Evolutionary conservation across 2,888 invertebrate genomes (phyloP).

Genomic region (Rhogogaster chlorosoma): DNA sequence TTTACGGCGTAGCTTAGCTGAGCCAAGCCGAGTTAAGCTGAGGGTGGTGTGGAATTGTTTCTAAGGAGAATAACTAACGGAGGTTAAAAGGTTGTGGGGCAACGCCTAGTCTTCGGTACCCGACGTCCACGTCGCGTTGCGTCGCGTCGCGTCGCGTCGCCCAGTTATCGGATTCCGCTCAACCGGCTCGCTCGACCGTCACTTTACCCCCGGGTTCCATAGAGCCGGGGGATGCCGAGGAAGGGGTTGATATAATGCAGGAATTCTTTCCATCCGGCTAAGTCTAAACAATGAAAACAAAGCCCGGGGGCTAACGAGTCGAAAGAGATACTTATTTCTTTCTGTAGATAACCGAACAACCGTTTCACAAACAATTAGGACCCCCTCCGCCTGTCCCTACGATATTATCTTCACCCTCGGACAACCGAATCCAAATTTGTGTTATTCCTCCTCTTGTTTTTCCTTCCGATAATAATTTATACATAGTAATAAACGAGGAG

Average conservation of each 20-base stretch:
- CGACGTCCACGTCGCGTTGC: not conserved
- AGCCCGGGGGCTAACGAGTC: not conserved
- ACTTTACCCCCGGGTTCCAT: not conserved
- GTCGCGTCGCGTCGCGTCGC: slow-evolving; percentile 9
- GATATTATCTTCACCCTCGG: not conserved
- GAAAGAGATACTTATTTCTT: slow-evolving; percentile 5
- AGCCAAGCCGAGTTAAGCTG: not conserved
- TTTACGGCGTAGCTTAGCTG: not conserved
- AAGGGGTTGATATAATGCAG: slow-evolving; percentile 7
- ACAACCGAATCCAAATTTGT: too few relatives aligned
- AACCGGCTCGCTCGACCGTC: slow-evolving; percentile 48
- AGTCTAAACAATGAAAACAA: slow-evolving; percentile 42
- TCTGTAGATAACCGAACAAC: not conserved
- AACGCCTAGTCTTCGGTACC: slow-evolving; percentile 12
- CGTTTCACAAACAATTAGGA: not conserved
- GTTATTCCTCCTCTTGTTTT: not conserved
- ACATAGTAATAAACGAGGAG: too few relatives aligned
- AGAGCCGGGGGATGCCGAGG: not conserved
- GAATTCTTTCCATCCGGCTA: slow-evolving; percentile 46
- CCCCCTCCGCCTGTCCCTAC: not conserved
- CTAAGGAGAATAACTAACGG: not conserved
- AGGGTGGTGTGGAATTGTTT: slow-evolving; percentile 25
- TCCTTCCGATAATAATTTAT: not conserved
- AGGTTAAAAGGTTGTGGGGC: slow-evolving; percentile 4
- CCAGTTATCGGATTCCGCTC: slow-evolving; percentile 51